Evolutionary conservation across 2,113 vertebrate genomes (phyloP).

Genomic region (Heliornis fulica): DNA sequence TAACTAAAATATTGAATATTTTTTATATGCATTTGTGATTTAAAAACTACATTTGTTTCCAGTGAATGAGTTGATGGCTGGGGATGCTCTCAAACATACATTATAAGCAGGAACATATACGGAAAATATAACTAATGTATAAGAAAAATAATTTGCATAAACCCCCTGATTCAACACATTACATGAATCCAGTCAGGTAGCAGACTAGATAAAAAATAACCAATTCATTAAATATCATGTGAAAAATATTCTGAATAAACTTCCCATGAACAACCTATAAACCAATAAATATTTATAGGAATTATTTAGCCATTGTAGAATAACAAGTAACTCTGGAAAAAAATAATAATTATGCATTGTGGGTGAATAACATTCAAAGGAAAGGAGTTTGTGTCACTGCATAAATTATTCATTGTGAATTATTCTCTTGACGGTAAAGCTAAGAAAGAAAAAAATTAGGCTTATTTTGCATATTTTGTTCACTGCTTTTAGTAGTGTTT

Average conservation of each 20-base stretch:
- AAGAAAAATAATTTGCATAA: neutral
- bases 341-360: neutral
- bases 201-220: neutral
- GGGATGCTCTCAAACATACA: neutral
- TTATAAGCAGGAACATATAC: neutral
- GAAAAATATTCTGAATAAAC: slow-evolving; percentile 18
- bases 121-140: neutral
- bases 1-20: neutral
- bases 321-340: neutral
- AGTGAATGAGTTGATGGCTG: neutral
- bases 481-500: neutral
- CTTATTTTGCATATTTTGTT: slow-evolving; percentile 9
- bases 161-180: neutral
- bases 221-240: neutral
- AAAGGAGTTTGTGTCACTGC: neutral
- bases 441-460: neutral
- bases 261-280: neutral
- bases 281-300: slow-evolving; percentile 40
- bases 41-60: neutral
- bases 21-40: neutral
- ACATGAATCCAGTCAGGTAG: neutral
- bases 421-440: neutral
- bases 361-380: neutral
- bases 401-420: slow-evolving; percentile 30
- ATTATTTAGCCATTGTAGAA: neutral